Evolutionary conservation across 2,888 invertebrate species (phyloP).

Genomic region (Emmelina monodactyla): DNA sequence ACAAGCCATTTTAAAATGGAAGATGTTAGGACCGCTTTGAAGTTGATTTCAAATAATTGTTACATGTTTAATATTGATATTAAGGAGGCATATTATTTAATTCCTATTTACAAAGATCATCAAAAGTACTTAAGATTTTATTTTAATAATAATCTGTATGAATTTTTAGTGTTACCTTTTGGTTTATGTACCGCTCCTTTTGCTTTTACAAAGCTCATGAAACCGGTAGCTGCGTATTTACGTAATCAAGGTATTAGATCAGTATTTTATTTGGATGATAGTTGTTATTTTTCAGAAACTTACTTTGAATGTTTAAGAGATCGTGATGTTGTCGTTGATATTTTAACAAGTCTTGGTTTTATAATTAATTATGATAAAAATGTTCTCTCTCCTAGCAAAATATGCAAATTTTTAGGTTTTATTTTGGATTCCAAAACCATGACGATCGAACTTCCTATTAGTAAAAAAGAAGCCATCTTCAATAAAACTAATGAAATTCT

Average conservation of each 20-base stretch:
- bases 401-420: background rate
- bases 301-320: background rate
- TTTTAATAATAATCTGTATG: background rate
- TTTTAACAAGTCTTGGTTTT: background rate
- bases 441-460: background rate
- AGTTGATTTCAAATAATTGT: background rate
- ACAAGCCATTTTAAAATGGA: too few species aligned
- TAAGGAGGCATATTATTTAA: background rate
- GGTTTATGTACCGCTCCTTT: background rate
- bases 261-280: background rate
- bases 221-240: background rate
- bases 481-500: background rate
- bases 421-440: background rate
- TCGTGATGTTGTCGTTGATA: background rate
- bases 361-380: background rate
- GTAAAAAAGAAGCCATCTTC: background rate
- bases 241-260: background rate
- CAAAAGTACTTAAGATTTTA: background rate
- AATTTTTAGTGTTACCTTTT: background rate
- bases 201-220: background rate
- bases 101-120: background rate
- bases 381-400: background rate
- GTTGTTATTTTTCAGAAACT: background rate
- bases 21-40: too few species aligned
- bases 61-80: background rate